Base-by-base conservation (phyloP, 2,797 vertebrate species). In the Sandelia bainsii region DNA sequence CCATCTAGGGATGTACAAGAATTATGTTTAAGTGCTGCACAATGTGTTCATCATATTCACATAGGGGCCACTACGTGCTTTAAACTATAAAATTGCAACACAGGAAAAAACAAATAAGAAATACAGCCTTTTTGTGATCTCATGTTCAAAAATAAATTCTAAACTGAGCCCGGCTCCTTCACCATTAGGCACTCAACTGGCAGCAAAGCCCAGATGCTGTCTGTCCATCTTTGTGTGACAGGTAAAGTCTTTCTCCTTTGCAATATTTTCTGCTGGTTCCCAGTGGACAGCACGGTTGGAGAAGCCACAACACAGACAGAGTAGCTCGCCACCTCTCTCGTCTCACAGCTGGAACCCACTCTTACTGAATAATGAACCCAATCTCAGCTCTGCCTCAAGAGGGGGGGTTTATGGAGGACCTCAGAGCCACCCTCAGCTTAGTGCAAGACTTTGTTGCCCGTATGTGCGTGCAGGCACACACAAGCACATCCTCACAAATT, bases 1-100 rank as follows among this genome's bases (percentile, higher is more conserved):
- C 95, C 94, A 95, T 94, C 95, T 95, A 95, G 93, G 92, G 94
- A 93, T 87, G 56, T 59, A 74, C 70, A 48, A 50, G 61, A 67
- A 69, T 64, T 73, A 60, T 61, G 23, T 70, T 61, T 73, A 66
- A 70, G 64, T 22, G 57, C 73, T 72, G 62, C 63, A 70, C 19
- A n/a, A 7, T 62, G 46, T 72, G 51, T 63, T 42, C 46, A 66
- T 83, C 72, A 76, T 12, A 54, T 69, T 72, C 64, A 78, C 32
- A 68, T 45, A 9, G 12, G 39, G 29, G 56, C 1, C 4, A 56
- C 32, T 4, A 32, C 34, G 62, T 60, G 20, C 34, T 77, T 23
- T 34, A 32, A 49, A 50, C 42, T 37, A 17, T 37, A 39, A 6
- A 71, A 69, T 62, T 51, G 49, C 40, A 48, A 29, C 13, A 2